Evolutionary conservation across 2,113 vertebrate genomes (phyloP), one percentile per base, ranked within the genome.

Genomic region (Scatophagus argus): DNA sequence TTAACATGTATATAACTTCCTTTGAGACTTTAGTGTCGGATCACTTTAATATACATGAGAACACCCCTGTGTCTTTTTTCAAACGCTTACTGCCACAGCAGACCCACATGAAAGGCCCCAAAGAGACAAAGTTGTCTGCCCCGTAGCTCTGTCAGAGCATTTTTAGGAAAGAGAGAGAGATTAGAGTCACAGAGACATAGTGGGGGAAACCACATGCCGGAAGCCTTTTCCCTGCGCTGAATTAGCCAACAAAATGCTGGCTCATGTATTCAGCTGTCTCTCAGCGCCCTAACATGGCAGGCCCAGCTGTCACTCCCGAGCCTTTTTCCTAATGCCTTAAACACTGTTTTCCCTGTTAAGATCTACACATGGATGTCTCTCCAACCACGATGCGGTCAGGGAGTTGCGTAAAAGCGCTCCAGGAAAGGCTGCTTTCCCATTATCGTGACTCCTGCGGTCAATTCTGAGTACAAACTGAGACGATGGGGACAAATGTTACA

Each of bases 301-400:
- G 63, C 82, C 81, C 75, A 81, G 86, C 89, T 87, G 92, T 91
- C 91, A 90, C 90, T 91, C 85, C 70, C 3, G 29, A 84, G 77
- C 79, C 70, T 69, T 89, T 90, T 86, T 86, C 73, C 84, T 89
- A 89, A 91, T 86, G 86, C 81, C 63, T 89, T 88, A 92, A 92
- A 93, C 84, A 92, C 89, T 84, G 85, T 85, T 92, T 92, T 90
- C 89, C 81, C 90, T 89, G 88, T 89, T 81, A 87, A 82, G 90
- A 90, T 87, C 88, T 66, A 89, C 90, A 82, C 90, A 88, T 66
- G 87, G 75, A 89, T 77, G 80, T 87, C 83, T 91, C 74, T 82
- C 51, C 79, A 88, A 86, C 88, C 90, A 8, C 84, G 17, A 65
- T 91, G 93, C 54, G 93, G 93, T 91, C 73, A 2, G 60, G 54